A percentile compares a stretch with the other conserved stretches of the same genome.
Evolutionary conservation across 1,140 invertebrate genomes (phyloP).

Genomic region (Drosophila rhopaloa): DNA sequence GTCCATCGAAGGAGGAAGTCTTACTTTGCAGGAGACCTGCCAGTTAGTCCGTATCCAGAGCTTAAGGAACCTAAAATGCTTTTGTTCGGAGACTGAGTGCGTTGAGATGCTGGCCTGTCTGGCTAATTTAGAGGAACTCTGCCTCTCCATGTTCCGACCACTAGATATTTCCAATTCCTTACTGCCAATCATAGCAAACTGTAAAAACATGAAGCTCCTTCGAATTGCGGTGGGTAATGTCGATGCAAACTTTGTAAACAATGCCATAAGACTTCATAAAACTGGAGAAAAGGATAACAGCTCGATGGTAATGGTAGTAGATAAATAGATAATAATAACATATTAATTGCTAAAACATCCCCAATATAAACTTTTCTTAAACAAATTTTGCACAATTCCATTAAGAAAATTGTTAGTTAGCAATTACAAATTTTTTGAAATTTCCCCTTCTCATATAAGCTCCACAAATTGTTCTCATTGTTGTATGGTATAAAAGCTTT

Average conservation of each 20-base stretch:
- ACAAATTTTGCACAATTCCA: too few species aligned
- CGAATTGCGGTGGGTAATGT: slow-evolving; percentile 40
- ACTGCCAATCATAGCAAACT: slow-evolving; percentile 38
- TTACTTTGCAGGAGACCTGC: slow-evolving; percentile 26
- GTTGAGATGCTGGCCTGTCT: slow-evolving; percentile 43
- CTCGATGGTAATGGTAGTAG: background rate
- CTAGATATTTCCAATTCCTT: slow-evolving; percentile 49
- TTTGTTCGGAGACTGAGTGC: slow-evolving; percentile 35
- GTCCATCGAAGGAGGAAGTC: slow-evolving; percentile 59
- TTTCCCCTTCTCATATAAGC: too few species aligned
- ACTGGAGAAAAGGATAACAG: background rate
- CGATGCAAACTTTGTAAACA: slow-evolving; percentile 16
- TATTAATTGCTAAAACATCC: too few species aligned
- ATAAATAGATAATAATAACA: background rate
- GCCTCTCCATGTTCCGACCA: slow-evolving; percentile 53
- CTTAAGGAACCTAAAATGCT: slow-evolving; percentile 57
- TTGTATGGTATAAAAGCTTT: too few species aligned
- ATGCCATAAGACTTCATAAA: slow-evolving; percentile 24
- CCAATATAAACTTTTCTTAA: too few species aligned
- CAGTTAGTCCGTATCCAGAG: slow-evolving; percentile 42
- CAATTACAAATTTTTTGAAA: too few species aligned
- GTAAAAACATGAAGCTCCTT: slow-evolving; percentile 41
- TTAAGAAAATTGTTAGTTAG: too few species aligned
- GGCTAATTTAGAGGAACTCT: slow-evolving; percentile 35
- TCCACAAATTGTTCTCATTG: too few species aligned